Evolutionary conservation across 2,888 invertebrate genomes (phyloP).

Genomic region (Volucella inflata): DNA sequence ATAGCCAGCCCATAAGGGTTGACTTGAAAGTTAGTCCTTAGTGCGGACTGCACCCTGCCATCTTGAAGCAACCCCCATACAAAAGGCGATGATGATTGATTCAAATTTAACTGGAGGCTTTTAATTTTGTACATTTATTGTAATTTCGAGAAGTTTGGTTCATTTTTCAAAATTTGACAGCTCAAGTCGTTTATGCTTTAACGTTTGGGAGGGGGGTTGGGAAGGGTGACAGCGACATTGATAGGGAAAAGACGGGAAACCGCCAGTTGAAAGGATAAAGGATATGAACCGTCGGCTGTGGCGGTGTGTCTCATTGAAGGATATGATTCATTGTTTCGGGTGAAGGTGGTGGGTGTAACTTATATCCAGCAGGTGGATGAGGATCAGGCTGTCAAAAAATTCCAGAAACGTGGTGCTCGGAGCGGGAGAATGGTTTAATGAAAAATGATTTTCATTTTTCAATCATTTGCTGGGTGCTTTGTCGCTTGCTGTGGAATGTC

Average conservation of each 20-base stretch:
- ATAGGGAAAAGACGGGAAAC: constrained; percentile 12
- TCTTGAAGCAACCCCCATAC: not conserved
- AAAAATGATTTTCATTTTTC: constrained; percentile 75
- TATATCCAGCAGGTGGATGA: constrained; percentile 73
- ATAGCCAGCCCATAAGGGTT: constrained; percentile 20
- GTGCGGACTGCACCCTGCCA: not conserved
- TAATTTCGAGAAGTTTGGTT: constrained; percentile 73
- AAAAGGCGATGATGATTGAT: constrained; percentile 60
- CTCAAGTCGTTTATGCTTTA: constrained; percentile 43
- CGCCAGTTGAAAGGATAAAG: too few relatives aligned
- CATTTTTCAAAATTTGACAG: constrained; percentile 78
- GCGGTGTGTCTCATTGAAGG: constrained; percentile 23
- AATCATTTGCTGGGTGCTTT: constrained; percentile 63
- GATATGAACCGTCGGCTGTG: not conserved
- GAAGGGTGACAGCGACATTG: constrained; percentile 6
- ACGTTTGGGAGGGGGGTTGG: not conserved
- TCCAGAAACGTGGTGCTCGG: not conserved
- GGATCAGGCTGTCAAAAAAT: constrained; percentile 61
- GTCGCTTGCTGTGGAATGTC: constrained; percentile 38
- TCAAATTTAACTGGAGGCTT: constrained; percentile 72
- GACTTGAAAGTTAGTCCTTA: constrained; percentile 11
- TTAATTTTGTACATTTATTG: constrained; percentile 75
- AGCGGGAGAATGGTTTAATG: constrained; percentile 58
- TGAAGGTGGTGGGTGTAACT: constrained; percentile 1
- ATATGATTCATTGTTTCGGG: constrained; percentile 54